Percentiles rank a stretch among this genome's conserved stretches.
Conservation (phyloP, 2,797 vertebrate species). For the Pyrocephalus nanus region DNA sequence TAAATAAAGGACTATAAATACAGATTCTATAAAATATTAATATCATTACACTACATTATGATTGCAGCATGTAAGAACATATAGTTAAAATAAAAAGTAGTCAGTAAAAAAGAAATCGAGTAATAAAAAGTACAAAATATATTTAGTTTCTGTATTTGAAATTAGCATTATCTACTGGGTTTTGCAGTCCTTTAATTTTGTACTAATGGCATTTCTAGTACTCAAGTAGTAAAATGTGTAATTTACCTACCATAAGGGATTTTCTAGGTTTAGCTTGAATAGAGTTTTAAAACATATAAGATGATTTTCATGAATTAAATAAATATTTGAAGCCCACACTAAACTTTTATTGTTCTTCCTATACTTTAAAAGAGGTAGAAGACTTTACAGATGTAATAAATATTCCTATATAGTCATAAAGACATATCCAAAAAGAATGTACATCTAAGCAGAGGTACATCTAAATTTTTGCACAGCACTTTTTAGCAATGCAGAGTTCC, state of each 20-base stretch:
- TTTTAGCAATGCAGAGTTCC: background rate
- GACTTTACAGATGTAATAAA: background rate
- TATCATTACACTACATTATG: conserved; percentile 76
- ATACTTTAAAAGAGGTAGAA: conserved; percentile 8
- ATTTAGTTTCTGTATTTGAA: conserved; percentile 76
- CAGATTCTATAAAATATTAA: conserved; percentile 96
- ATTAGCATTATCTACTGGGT: conserved; percentile 77
- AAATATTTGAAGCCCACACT: conserved; percentile 63
- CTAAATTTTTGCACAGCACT: background rate
- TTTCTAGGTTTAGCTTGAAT: conserved; percentile 69
- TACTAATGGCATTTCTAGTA: conserved; percentile 71
- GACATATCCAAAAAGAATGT: background rate
- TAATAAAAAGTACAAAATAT: conserved; percentile 77
- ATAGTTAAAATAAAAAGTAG: conserved; percentile 79
- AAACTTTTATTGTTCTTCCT: conserved; percentile 61
- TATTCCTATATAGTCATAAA: background rate
- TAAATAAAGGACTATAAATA: conserved; percentile 98
- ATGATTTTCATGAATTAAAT: conserved; percentile 71
- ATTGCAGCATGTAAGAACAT: conserved; percentile 73
- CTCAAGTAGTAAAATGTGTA: conserved; percentile 71
- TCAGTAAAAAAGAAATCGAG: conserved; percentile 78
- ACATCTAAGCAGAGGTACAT: background rate
- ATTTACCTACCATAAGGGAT: conserved; percentile 75
- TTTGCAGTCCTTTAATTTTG: conserved; percentile 76
- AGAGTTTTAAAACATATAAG: conserved; percentile 71